Conservation (phyloP, 2,113 vertebrate species). For the Solea senegalensis region DNA sequence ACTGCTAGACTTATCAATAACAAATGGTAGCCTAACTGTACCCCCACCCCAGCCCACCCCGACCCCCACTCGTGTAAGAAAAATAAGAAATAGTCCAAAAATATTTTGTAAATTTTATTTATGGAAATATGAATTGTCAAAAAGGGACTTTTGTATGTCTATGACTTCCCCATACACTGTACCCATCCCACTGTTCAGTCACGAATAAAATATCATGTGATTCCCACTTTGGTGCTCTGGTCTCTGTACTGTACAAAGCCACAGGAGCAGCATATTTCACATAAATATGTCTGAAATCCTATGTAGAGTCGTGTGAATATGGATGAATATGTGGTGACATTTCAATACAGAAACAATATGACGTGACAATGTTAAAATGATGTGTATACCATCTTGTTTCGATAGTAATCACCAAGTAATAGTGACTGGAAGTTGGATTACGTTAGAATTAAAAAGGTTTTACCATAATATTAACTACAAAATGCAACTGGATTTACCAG, state of each 20-base stretch:
- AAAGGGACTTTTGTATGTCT: constrained; percentile 73
- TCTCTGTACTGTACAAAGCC: background rate
- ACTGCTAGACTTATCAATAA: constrained; percentile 63
- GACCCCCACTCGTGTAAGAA: constrained; percentile 60
- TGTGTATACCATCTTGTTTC: too few relatives aligned
- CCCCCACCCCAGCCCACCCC: constrained; percentile 1
- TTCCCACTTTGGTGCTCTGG: constrained; percentile 46
- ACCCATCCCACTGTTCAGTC: constrained; percentile 73
- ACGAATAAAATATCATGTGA: constrained; percentile 79
- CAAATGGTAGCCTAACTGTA: constrained; percentile 53
- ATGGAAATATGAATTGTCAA: constrained; percentile 70
- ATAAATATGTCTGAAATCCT: background rate
- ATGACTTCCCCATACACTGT: constrained; percentile 71
- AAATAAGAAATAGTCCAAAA: constrained; percentile 68
- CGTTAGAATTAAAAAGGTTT: too few relatives aligned
- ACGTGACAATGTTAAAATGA: too few relatives aligned
- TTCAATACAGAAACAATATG: too few relatives aligned
- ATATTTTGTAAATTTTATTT: constrained; percentile 82
- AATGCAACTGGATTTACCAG: background rate
- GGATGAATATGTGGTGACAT: too few relatives aligned
- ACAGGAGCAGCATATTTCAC: background rate
- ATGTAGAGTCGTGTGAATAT: too few relatives aligned
- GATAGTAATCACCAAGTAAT: too few relatives aligned
- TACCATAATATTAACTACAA: background rate
- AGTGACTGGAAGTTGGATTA: too few relatives aligned